A percentile compares a stretch with the other conserved stretches of the same genome.
Conservation (phyloP, 2,888 invertebrate species). For the Cephus pulcher region DNA sequence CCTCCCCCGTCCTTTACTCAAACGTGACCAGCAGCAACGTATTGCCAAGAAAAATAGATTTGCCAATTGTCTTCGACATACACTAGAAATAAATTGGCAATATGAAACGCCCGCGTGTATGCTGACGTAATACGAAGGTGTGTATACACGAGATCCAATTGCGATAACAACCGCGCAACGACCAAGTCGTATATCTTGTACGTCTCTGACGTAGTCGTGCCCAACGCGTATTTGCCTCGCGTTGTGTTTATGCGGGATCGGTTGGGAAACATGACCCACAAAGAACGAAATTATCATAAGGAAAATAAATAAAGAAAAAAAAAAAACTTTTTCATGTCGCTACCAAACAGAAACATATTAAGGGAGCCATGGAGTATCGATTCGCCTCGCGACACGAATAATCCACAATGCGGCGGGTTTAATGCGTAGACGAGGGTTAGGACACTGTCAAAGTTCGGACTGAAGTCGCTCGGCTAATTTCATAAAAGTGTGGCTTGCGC, state of each 20-base stretch:
- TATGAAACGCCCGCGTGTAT: background rate
- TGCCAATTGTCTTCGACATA: background rate
- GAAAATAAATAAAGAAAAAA: background rate
- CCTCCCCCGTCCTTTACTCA: background rate
- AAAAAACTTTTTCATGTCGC: background rate
- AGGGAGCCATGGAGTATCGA: background rate
- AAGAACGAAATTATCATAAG: background rate
- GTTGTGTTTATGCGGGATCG: background rate
- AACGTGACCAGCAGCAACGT: background rate
- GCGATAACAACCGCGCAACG: background rate
- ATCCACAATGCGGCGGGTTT: background rate
- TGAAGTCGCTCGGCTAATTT: conserved; percentile 23
- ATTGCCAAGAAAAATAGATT: background rate
- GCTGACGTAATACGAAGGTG: background rate
- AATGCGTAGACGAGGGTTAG: background rate
- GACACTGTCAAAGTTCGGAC: background rate
- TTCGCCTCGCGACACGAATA: conserved; percentile 8
- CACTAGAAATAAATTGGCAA: background rate
- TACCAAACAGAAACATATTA: background rate
- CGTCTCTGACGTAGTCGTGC: background rate
- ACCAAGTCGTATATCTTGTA: background rate
- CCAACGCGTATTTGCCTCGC: background rate
- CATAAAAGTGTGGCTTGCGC: conserved; percentile 30
- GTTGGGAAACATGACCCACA: background rate
- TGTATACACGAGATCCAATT: background rate